Percentiles rank a stretch among this genome's conserved stretches.
phyloP scores from a whole-genome alignment of 2,888 invertebrate species.

The Drosophila formosana region DNA sequence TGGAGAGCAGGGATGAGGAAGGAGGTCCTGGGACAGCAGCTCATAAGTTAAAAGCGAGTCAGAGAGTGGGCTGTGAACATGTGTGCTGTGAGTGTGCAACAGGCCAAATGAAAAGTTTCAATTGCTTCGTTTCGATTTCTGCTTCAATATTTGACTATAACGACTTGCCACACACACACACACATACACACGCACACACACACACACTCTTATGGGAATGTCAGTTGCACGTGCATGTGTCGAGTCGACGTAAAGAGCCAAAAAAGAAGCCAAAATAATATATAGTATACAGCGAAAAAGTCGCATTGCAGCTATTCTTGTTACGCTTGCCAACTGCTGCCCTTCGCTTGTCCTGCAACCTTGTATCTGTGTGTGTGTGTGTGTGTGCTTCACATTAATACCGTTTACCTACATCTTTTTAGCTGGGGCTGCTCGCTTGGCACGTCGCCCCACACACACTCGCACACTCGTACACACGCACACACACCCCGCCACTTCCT shows the following conservation, averaged over 20 bases:
- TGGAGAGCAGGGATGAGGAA: not conserved
- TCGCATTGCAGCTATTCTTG: conserved; percentile 79
- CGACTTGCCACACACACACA: conserved; percentile 23
- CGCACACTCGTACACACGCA: not conserved
- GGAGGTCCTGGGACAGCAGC: conserved; percentile 12
- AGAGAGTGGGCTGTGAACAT: not conserved
- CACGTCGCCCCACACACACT: conserved; percentile 46
- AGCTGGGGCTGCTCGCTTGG: conserved; percentile 25
- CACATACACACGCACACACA: conserved; percentile 13
- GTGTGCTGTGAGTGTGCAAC: conserved; percentile 66
- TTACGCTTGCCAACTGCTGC: conserved; percentile 79
- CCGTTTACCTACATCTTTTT: conserved; percentile 70
- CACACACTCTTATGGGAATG: not conserved
- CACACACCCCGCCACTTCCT: not conserved
- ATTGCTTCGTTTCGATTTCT: conserved; percentile 60
- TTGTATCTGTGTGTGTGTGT: conserved; percentile 5
- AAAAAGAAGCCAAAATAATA: conserved; percentile 26
- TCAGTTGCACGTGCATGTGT: conserved; percentile 63
- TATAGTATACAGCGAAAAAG: conserved; percentile 61
- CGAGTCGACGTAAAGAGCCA: conserved; percentile 55
- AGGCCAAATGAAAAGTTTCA: conserved; percentile 49
- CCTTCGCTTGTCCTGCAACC: conserved; percentile 13
- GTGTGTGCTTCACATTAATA: conserved; percentile 68
- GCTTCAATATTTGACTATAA: conserved; percentile 54
- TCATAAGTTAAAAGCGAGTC: conserved; percentile 54